Percentiles rank a stretch among this genome's conserved stretches.
Evolutionary conservation across 2,888 invertebrate genomes (phyloP).

Genomic region (Cremastinae sp.): DNA sequence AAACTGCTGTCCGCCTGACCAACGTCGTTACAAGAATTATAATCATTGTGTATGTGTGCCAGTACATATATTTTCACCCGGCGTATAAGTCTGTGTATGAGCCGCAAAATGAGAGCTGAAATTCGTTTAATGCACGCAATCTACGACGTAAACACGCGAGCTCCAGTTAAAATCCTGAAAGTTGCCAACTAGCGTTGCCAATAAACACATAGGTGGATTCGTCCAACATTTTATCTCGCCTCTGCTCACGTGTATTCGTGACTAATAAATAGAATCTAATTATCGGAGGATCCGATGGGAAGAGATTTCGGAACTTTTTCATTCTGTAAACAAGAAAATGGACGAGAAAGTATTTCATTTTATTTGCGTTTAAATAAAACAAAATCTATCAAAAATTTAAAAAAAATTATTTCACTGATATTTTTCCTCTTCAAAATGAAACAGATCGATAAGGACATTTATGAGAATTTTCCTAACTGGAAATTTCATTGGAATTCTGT

Average conservation of each 20-base stretch:
- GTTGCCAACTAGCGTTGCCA: not conserved
- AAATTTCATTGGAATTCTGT: no score
- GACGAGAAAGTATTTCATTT: no score
- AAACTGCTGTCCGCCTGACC: slow-evolving; percentile 29
- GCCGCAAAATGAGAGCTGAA: slow-evolving; percentile 37
- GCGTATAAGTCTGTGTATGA: not conserved
- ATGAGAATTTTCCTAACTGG: no score
- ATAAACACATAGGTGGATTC: slow-evolving; percentile 28
- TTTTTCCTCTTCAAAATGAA: no score
- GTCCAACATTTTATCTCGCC: slow-evolving; percentile 7
- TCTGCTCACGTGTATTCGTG: slow-evolving; percentile 4
- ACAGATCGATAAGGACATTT: no score
- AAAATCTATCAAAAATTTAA: no score
- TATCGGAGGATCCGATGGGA: not conserved
- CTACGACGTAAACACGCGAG: not conserved
- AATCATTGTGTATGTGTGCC: slow-evolving; percentile 29
- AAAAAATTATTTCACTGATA: no score
- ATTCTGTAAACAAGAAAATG: no score
- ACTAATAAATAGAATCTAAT: slow-evolving; percentile 25
- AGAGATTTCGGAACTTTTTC: not conserved
- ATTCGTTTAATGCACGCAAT: slow-evolving; percentile 43
- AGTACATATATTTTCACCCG: not conserved
- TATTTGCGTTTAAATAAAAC: no score
- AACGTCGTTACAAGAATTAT: slow-evolving; percentile 44
- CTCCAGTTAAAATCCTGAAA: not conserved